Percentiles rank a stretch among this genome's conserved stretches.
Conservation (phyloP, 2,113 vertebrate species). For the Mystacornis crossleyi region DNA sequence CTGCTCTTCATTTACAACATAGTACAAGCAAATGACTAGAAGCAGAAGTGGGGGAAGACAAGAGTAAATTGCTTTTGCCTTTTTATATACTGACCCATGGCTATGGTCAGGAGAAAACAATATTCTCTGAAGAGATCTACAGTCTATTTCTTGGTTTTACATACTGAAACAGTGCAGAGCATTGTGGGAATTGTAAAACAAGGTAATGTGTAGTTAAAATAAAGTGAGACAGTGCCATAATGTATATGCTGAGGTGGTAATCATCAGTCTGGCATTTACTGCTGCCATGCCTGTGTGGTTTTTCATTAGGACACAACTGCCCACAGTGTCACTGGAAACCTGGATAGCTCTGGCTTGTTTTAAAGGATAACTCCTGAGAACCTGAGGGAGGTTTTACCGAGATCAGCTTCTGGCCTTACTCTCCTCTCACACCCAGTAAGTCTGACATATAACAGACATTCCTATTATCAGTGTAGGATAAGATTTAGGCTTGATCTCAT, state of each 20-base stretch:
- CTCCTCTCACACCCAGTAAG: not conserved
- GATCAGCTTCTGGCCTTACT: not conserved
- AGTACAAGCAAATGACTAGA: not conserved
- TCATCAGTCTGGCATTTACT: not conserved
- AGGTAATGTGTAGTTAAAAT: not conserved
- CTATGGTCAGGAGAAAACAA: not conserved
- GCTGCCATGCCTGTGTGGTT: not conserved
- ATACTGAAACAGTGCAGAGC: not conserved
- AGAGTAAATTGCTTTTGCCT: not conserved
- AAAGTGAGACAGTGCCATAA: not conserved
- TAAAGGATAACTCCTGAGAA: not conserved
- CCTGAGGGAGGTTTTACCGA: not conserved
- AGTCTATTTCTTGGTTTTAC: not conserved
- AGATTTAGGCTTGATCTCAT: constrained; percentile 56
- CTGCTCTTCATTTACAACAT: not conserved
- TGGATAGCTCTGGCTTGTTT: not conserved
- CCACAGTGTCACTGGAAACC: not conserved
- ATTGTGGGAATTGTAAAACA: not conserved
- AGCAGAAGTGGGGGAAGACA: not conserved
- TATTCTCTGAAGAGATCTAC: not conserved
- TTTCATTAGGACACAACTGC: not conserved
- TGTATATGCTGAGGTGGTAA: not conserved
- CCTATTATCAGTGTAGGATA: not conserved
- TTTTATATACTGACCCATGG: not conserved
- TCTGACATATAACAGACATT: constrained; percentile 29